Base-by-base conservation (phyloP, 1,140 invertebrate genomes). In the Campoletis sonorensis region DNA sequence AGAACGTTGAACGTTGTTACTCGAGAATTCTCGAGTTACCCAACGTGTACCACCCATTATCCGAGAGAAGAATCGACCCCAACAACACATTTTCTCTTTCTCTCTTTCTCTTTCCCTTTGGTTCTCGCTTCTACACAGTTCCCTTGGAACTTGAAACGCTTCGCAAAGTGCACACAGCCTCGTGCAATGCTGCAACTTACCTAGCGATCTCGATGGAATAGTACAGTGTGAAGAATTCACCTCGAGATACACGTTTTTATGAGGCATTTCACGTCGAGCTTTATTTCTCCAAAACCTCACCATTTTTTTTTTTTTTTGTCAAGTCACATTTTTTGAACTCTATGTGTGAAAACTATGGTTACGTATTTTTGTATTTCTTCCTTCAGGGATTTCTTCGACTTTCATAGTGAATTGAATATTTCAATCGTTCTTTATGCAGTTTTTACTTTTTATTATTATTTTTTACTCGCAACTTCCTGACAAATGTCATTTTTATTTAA, bases 111-210 rank as follows among this genome's bases (percentile, higher is more conserved):
- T 61, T 23, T 73, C 40, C 51, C 33, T 21, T 26, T 75, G 16
- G 16, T 13, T 75, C 54, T 26, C 23, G 11, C 23, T 23, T 27
- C 4, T 64, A 64, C 61, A 23, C 61, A 23, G 61, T 64, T 64
- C 61, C 21, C 61, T 26, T 51, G 72, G 72, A 49, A 75, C 72
- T 21, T 75, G 72, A 75, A 75, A 75, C 72, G 72, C 72, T 75
- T 75, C 23, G 72, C 49, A 75, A 75, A 75, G 72, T 75, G 72
- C 72, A 30, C 72, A 75, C 21, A 54, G 51, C 2, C 61, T 3
- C 23, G 49, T 75, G 72, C 72, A 49, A 54, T 21, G 72, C 16
- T 54, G 40, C 49, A 51, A 75, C 21, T 49, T 54, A 49, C 23
- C 26, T 75, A 21, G n/a, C 1, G 72, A 75, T 54, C 72, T 49